Evolutionary conservation across 2,888 invertebrate genomes (phyloP), one percentile per base, ranked within the genome.

Genomic region (Microctonus hyperodae): DNA sequence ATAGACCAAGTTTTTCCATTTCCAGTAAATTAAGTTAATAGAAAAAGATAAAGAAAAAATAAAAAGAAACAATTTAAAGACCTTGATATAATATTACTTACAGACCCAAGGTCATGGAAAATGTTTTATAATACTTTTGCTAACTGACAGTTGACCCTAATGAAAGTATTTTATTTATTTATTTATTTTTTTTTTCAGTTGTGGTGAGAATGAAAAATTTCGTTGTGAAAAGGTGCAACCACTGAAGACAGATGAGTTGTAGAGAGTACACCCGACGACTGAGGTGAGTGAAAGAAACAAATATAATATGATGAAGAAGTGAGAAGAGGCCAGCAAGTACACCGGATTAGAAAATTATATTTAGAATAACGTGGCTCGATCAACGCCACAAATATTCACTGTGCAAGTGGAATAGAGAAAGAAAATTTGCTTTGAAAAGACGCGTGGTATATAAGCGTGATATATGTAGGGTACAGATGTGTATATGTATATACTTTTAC

Each of bases 331-430:
- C 60, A 65, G 57, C 60, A 57, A 65, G 64, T 31, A 75, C 70
- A 69, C 72, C 69, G 72, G 70, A 76, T 78, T 73, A 73, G 73
- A 73, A 64, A 69, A 73, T 75, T 79, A 79, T 78, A 71, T 78
- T 77, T 77, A 78, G 79, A 70, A 57, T 74, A 74, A 73, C 77
- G 71, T 72, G 72, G 70, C 75, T 75, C 74, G 74, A 74, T 72
- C 74, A 69, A 71, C 74, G 70, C 71, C 66, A 65, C 69, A 73
- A 75, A 75, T 76, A 74, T 67, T 64, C 50, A 72, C 50, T 70
- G 68, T 48, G 10, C 58, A 7, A 22, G 33, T 20, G 16, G 9
- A 22, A 33, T 16, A 10, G 16, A 56, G 31, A 64, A 33, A 48
- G 64, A 64, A 63, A 57, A 55, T 60, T 56, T 66, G 63, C 60